Evolutionary conservation across 2,888 invertebrate genomes (phyloP).

Genomic region (Acanthoscelides obtectus): DNA sequence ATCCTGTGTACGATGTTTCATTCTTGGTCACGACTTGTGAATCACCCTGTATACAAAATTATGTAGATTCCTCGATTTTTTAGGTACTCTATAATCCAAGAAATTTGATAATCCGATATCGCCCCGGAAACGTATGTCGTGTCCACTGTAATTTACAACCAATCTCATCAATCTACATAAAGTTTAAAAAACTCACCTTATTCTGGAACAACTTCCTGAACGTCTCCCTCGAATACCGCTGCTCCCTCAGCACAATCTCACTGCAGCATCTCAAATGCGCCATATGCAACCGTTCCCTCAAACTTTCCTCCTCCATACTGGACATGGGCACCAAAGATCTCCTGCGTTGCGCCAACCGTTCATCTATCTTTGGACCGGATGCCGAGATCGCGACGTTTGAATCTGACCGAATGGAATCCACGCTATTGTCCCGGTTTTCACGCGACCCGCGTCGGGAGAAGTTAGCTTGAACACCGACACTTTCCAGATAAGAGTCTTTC

Average conservation of each 20-base stretch:
- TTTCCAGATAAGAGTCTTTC: not conserved
- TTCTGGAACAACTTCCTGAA: conserved; percentile 64
- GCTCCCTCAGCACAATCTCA: conserved; percentile 60
- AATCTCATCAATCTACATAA: too few species aligned
- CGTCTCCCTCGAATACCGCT: conserved; percentile 59
- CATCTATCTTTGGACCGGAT: conserved; percentile 19
- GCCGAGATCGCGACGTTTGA: not conserved
- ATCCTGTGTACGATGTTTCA: too few species aligned
- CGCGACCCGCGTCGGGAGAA: not conserved
- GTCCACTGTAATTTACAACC: too few species aligned
- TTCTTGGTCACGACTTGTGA: too few species aligned
- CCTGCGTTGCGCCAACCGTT: conserved; percentile 31
- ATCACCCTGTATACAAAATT: too few species aligned
- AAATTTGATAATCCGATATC: too few species aligned
- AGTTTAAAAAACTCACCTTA: conserved; percentile 64
- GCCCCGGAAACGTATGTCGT: too few species aligned
- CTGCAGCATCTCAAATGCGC: conserved; percentile 62
- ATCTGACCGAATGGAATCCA: not conserved
- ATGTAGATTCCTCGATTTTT: too few species aligned
- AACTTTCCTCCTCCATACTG: conserved; percentile 67
- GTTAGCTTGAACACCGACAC: not conserved
- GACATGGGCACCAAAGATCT: conserved; percentile 50
- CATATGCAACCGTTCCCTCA: conserved; percentile 57
- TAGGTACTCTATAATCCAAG: too few species aligned
- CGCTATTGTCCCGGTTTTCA: not conserved